Conservation (phyloP, 2,888 invertebrate species). For the Lepidocyrtinus sp. region DNA sequence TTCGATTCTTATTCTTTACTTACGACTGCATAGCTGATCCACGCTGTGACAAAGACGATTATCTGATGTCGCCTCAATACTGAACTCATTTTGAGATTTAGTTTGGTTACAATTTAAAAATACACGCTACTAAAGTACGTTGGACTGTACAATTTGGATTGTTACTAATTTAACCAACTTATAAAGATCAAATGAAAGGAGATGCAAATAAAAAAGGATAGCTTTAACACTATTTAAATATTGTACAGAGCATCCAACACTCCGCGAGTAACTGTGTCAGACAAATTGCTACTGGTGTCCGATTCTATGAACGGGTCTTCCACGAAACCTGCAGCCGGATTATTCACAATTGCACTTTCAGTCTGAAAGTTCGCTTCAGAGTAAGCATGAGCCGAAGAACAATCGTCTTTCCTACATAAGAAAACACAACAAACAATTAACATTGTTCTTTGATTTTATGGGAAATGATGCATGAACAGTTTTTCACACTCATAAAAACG, state of each 20-base stretch:
- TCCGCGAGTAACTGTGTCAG: conserved; percentile 73
- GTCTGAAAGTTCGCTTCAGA: conserved; percentile 25
- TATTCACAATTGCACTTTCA: conserved; percentile 52
- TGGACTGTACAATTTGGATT: neutral
- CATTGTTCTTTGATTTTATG: no score
- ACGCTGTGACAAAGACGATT: conserved; percentile 67
- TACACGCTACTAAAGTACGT: neutral
- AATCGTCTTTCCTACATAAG: conserved; percentile 29
- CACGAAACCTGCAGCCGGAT: conserved; percentile 64
- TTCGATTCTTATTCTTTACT: no score
- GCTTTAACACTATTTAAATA: no score
- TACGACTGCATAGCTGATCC: conserved; percentile 69
- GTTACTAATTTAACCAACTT: no score
- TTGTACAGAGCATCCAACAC: conserved; percentile 72
- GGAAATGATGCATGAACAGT: no score
- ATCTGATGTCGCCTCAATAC: conserved; percentile 65
- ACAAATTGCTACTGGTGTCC: conserved; percentile 72
- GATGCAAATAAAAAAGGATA: no score
- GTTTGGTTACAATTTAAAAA: neutral
- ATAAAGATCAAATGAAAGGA: no score
- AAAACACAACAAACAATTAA: neutral
- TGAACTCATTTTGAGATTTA: conserved; percentile 69
- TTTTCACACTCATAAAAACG: no score
- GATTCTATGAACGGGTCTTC: conserved; percentile 73
- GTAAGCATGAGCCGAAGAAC: conserved; percentile 20